phyloP scores from a whole-genome alignment of 2,888 invertebrate species.

The Parnassius orleans region DNA sequence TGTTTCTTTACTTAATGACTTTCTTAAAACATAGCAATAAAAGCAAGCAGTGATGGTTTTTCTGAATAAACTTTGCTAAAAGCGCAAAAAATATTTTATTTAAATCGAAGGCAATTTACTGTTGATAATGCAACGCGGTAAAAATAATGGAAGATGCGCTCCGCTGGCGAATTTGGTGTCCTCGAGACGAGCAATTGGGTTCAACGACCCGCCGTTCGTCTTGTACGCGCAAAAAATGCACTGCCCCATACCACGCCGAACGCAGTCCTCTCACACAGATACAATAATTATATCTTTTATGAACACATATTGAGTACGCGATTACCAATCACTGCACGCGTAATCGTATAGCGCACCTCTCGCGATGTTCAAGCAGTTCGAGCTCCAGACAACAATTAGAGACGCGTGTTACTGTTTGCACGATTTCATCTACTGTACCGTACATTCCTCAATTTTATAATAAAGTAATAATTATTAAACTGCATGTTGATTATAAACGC shows the following conservation, averaged over 20 bases:
- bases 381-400: constrained; percentile 53
- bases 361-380: constrained; percentile 42
- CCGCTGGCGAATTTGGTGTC: constrained; percentile 67
- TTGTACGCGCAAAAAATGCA: constrained; percentile 77
- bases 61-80: background rate
- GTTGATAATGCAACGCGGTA: constrained; percentile 27
- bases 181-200: constrained; percentile 63
- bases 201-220: constrained; percentile 73
- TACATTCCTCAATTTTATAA: background rate
- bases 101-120: constrained; percentile 6
- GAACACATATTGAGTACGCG: constrained; percentile 53
- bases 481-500: background rate
- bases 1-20: constrained; percentile 6
- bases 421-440: constrained; percentile 32
- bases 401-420: constrained; percentile 54
- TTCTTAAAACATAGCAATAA: background rate
- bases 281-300: constrained; percentile 47
- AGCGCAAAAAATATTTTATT: constrained; percentile 17
- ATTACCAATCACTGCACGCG: constrained; percentile 65
- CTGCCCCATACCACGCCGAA: constrained; percentile 75
- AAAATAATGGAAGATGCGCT: constrained; percentile 60
- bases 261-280: constrained; percentile 65
- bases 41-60: background rate
- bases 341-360: constrained; percentile 60
- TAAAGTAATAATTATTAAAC: constrained; percentile 3